Percentiles rank a stretch among this genome's conserved stretches.
These are phyloP conservation scores for Hedychridium roseum DNA, from an alignment of 2,888 invertebrate genomes.

Conservation along the genomic window DNA sequence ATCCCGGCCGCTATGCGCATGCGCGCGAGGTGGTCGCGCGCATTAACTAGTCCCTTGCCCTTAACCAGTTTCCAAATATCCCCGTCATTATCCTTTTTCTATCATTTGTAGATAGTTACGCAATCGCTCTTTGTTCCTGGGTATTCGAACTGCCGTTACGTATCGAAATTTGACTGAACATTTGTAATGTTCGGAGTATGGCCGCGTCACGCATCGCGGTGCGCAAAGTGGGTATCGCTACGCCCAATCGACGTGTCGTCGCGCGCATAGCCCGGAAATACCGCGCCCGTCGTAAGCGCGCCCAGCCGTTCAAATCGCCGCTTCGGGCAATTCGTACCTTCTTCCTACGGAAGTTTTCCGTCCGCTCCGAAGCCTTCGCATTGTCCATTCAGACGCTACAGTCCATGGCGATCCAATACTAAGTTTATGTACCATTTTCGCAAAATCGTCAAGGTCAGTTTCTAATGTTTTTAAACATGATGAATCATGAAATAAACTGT, in stretches of 20 bases:
- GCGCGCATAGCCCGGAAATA: slow-evolving; percentile 56
- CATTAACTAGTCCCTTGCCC: slow-evolving; percentile 43
- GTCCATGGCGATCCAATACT: no score
- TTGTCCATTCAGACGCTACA: no score
- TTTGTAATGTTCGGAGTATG: background rate
- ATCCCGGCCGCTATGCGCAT: slow-evolving; percentile 44
- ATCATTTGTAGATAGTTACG: no score
- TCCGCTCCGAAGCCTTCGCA: no score
- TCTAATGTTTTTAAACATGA: no score
- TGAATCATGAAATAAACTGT: no score
- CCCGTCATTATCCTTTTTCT: no score
- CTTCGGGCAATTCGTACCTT: slow-evolving; percentile 36
- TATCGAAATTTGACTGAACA: background rate
- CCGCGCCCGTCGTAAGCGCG: slow-evolving; percentile 57
- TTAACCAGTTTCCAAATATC: slow-evolving; percentile 4
- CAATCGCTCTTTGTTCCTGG: no score
- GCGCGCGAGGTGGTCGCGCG: slow-evolving; percentile 23
- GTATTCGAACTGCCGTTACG: background rate
- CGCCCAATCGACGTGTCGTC: slow-evolving; percentile 46
- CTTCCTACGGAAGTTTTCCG: no score
- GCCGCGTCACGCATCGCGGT: slow-evolving; percentile 30
- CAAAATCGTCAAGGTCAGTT: no score
- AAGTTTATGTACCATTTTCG: no score
- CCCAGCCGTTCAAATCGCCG: slow-evolving; percentile 48
- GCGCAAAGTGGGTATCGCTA: slow-evolving; percentile 34